These are phyloP conservation scores for Phengaris alcon DNA, from an alignment of 2,888 invertebrate genomes.

Conservation along the genomic window DNA sequence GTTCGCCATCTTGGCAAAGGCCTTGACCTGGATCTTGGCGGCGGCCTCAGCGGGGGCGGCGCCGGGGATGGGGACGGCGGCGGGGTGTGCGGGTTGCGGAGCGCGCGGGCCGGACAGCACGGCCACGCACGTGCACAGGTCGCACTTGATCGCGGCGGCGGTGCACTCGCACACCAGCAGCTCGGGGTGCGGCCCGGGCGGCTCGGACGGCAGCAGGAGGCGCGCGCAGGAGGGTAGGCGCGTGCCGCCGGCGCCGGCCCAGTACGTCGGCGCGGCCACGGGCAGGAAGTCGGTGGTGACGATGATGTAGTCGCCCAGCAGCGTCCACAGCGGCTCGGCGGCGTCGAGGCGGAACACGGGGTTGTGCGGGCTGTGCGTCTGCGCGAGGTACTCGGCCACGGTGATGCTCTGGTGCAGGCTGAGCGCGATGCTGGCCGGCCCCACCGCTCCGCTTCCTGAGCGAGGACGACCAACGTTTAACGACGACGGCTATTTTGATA, in stretches of 20 bases:
- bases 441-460: background rate
- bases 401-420: conserved; percentile 17
- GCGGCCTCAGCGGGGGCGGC: background rate
- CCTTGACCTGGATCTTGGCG: background rate
- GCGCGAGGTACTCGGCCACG: conserved; percentile 7
- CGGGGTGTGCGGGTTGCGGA: background rate
- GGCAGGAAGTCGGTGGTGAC: conserved; percentile 16
- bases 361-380: background rate
- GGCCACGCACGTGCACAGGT: conserved; percentile 16
- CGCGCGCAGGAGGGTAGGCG: background rate
- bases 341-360: conserved; percentile 21
- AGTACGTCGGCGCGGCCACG: conserved; percentile 18
- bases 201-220: conserved; percentile 3
- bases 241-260: background rate
- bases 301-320: conserved; percentile 22
- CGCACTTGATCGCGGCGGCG: background rate
- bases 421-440: background rate
- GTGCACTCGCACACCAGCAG: conserved; percentile 18
- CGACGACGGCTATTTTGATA: too few species aligned
- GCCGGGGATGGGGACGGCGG: background rate
- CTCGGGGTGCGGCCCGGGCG: background rate
- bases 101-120: conserved; percentile 3
- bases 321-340: conserved; percentile 18
- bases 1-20: background rate
- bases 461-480: background rate